These are phyloP conservation scores for Xestobium rufovillosum DNA, from an alignment of 2,888 invertebrate genomes.

Conservation along the genomic window DNA sequence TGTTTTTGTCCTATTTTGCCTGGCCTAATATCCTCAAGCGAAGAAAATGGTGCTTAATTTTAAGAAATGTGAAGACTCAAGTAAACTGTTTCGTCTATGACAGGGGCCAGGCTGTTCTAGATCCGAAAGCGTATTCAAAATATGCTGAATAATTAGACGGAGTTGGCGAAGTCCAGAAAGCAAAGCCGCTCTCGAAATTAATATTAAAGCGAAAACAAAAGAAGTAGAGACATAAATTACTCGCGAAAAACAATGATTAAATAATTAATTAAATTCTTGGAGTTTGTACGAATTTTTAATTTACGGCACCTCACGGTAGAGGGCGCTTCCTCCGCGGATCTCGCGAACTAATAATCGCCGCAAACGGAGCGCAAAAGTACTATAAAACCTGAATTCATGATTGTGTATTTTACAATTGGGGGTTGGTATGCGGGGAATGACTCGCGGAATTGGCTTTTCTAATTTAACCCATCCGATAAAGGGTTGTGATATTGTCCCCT, in stretches of 20 bases:
- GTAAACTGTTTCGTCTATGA: too few relatives aligned
- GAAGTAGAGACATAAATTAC: conserved; percentile 29
- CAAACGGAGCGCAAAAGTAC: conserved; percentile 33
- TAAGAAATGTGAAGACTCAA: too few relatives aligned
- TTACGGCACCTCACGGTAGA: conserved; percentile 35
- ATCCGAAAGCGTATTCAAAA: too few relatives aligned
- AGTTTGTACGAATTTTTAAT: conserved; percentile 38
- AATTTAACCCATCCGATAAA: conserved; percentile 40
- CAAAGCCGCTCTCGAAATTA: too few relatives aligned
- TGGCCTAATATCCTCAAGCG: too few relatives aligned
- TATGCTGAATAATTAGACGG: too few relatives aligned
- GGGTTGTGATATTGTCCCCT: conserved; percentile 38
- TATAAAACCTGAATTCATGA: conserved; percentile 36
- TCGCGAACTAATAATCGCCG: conserved; percentile 34
- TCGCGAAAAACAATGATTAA: conserved; percentile 38
- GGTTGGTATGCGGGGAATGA: conserved; percentile 35
- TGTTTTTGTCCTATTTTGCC: too few relatives aligned
- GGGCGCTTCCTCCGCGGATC: conserved; percentile 15
- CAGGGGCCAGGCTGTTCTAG: too few relatives aligned
- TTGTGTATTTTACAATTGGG: conserved; percentile 39
- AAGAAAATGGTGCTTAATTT: too few relatives aligned
- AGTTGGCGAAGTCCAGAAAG: too few relatives aligned
- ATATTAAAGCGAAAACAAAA: neutral
- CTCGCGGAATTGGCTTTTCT: conserved; percentile 40
- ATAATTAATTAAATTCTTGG: conserved; percentile 41